Evolutionary conservation across 2,113 vertebrate genomes (phyloP), one percentile per base, ranked within the genome.

Genomic region (Cephalopterus ornatus): DNA sequence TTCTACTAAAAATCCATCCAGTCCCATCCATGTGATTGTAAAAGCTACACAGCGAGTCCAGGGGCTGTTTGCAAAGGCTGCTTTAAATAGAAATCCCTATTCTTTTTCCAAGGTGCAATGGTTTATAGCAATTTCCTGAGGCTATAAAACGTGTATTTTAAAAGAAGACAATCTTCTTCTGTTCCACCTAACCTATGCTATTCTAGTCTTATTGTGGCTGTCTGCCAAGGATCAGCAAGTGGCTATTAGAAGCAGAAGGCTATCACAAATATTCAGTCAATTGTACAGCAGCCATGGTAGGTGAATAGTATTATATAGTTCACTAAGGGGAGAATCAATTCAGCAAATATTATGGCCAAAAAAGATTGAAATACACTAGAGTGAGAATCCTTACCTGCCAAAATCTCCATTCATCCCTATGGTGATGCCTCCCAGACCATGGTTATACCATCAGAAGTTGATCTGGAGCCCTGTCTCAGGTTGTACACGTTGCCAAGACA

Each of bases 1-100:
- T 79, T 94, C 84, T 92, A 72, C 90, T 96, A 90, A 97, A 95
- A 97, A 92, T 92, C 81, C 79, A 89, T 93, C 61, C 68, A 81
- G 80, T 63, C 44, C 52, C 3, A 4, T 87, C 85, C 35, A 5
- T 80, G 65, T 35, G 62, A 91, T 18, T 75, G 55, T 42, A 93
- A 35, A 95, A 89, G 52, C 55, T 79, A 49, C 62, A 39, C 13
- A 77, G 74, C 3, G 3, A 96, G 84, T 88, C 70, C 86, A 82
- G 72, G 58, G 44, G 53, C 30, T 93, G 28, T 93, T 95, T 95
- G 88, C 50, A 75, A 82, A 95, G 52, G 39, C 68, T 71, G 81
- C 82, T 95, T 95, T 93, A 92, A 89, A 96, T 81, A 91, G 84
- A 88, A 97, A 61, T 35, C 23, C 35, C 12, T 76, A 39, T 70